Evolutionary conservation across 2,113 vertebrate genomes (phyloP), one percentile per base, ranked within the genome.

Genomic region (Chaenocephalus aceratus): DNA sequence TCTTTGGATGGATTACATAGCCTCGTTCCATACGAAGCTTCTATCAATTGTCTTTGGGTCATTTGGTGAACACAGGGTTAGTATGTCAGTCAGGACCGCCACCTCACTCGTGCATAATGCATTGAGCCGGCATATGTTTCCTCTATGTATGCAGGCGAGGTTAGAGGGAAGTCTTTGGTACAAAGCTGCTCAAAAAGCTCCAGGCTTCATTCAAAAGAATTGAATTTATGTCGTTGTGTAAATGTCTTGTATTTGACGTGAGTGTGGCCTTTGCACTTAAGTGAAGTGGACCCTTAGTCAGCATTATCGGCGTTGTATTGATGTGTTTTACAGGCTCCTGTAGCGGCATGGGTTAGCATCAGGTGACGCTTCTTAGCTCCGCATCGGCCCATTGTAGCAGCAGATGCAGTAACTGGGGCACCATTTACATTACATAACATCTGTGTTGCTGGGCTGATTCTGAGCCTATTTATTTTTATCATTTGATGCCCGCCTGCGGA

Each of bases 391-490:
- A 58, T 75, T 64, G 63, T 53, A 34, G 60, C 68, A 58, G 60
- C 72, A 26, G 69, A 56, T 71, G 36, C 75, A 52, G 72, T 88
- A 94, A 92, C 84, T 92, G 89, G 91, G 92, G 65, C 92, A 91
- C 46, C 63, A 60, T 76, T 80, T 56, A 73, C 45, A 66, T 94
- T 93, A 86, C 81, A 82, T 92, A 92, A 94, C 84, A 0, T 59
- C 79, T 1, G 84, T 89, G 91, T 92, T 92, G 90, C 93, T 85
- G 90, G 90, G 90, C 63, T 87, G 87, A 89, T 83, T 87, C 76
- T 54, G 10, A 23, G 84, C 36, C 80, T 77, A 79, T 92, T 91
- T 93, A 93, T 94, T 91, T 94, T 91, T 93, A 93, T 91, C 88
- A 64, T 87, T 85, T 69, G 63, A 72, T 86, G 79, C 72, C 66